Conservation (phyloP, 2,888 invertebrate genomes). For the Noctuana brunneofusca region DNA sequence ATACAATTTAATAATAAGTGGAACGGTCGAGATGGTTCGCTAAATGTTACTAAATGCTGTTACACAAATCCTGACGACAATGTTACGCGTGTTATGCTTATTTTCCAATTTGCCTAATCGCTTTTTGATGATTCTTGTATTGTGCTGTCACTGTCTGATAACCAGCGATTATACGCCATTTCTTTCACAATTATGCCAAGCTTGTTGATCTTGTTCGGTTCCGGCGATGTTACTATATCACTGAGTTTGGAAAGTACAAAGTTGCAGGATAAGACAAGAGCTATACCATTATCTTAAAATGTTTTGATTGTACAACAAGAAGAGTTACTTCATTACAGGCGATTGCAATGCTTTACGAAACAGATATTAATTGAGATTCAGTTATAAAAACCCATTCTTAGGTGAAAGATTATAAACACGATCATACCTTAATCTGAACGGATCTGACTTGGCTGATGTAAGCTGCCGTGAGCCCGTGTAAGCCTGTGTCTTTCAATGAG, state of each 20-base stretch:
- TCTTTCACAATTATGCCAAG: slow-evolving; percentile 59
- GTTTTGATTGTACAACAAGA: no score
- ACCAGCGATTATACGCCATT: slow-evolving; percentile 55
- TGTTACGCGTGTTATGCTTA: slow-evolving; percentile 56
- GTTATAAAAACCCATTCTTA: no score
- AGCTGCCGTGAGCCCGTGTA: no score
- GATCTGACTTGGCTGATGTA: no score
- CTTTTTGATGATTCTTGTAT: slow-evolving; percentile 65
- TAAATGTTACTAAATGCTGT: slow-evolving; percentile 57
- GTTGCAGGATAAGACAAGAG: slow-evolving; percentile 4
- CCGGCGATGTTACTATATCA: slow-evolving; percentile 12
- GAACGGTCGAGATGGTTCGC: slow-evolving; percentile 48
- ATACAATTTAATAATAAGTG: slow-evolving; percentile 40
- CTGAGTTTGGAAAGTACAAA: slow-evolving; percentile 17
- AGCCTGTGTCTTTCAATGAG: no score
- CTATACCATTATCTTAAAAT: no score
- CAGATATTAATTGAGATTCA: no score
- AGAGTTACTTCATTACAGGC: no score
- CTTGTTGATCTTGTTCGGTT: slow-evolving; percentile 14
- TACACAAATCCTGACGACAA: slow-evolving; percentile 58
- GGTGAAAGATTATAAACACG: no score
- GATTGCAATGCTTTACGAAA: no score
- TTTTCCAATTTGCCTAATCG: slow-evolving; percentile 64
- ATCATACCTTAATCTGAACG: no score
- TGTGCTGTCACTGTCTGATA: slow-evolving; percentile 53